A percentile compares a stretch with the other conserved stretches of the same genome.
These are phyloP conservation scores for Cheilosia soror DNA, from an alignment of 2,888 invertebrate genomes.

Conservation along the genomic window DNA sequence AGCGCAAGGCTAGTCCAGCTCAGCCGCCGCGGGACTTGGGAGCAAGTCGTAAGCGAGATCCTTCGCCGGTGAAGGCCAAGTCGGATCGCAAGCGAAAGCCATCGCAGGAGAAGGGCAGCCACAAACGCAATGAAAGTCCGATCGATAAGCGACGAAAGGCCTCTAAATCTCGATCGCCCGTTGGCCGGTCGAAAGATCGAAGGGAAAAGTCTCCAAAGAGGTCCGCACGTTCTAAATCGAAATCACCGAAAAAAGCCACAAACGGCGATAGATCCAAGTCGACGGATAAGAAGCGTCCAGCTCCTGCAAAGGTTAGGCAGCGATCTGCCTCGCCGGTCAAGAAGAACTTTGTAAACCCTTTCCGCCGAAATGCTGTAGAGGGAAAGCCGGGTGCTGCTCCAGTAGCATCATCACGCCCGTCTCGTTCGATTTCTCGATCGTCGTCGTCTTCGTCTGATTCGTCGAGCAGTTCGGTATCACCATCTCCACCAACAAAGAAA, in stretches of 20 bases:
- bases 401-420: background rate
- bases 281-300: conserved; percentile 64
- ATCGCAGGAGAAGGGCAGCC: conserved; percentile 31
- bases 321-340: conserved; percentile 66
- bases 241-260: conserved; percentile 36
- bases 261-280: conserved; percentile 45
- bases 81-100: conserved; percentile 62
- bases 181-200: conserved; percentile 54
- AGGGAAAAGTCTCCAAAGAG: conserved; percentile 57
- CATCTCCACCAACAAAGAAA: conserved; percentile 79
- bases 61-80: conserved; percentile 34
- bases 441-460: conserved; percentile 62
- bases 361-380: conserved; percentile 31
- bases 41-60: conserved; percentile 42
- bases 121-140: conserved; percentile 26
- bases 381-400: background rate
- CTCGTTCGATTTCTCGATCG: conserved; percentile 41
- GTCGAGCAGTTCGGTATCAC: conserved; percentile 77
- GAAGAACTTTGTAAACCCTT: conserved; percentile 56
- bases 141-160: conserved; percentile 46
- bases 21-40: conserved; percentile 38
- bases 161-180: conserved; percentile 70
- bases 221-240: conserved; percentile 46
- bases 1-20: conserved; percentile 56
- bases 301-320: conserved; percentile 69